Percentiles rank a stretch among this genome's conserved stretches.
Conservation (phyloP, 1,140 invertebrate species). For the Chrysoperla carnea region DNA sequence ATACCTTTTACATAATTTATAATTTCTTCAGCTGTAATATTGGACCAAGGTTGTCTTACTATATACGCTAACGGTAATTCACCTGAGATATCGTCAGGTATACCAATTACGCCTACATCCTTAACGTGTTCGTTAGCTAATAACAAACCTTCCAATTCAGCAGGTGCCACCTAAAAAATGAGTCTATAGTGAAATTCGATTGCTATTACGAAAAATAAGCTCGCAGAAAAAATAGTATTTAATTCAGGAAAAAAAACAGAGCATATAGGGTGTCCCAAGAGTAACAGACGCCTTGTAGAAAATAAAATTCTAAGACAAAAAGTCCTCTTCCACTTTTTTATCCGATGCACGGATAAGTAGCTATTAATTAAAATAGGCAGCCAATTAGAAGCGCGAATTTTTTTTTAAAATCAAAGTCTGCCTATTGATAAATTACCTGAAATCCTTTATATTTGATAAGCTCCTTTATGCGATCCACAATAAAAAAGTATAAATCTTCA, state of each 20-base stretch:
- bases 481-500: conserved; percentile 47
- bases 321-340: too few relatives aligned
- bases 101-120: conserved; percentile 55
- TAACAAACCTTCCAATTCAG: conserved; percentile 57
- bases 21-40: conserved; percentile 28
- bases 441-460: conserved; percentile 71
- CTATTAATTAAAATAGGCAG: too few relatives aligned
- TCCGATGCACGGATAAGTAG: too few relatives aligned
- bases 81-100: conserved; percentile 37
- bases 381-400: too few relatives aligned
- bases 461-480: conserved; percentile 76
- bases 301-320: too few relatives aligned
- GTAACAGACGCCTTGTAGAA: too few relatives aligned
- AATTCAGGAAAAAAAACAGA: too few relatives aligned
- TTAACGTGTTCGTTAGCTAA: conserved; percentile 39
- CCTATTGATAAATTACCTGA: conserved; percentile 33
- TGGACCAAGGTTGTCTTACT: conserved; percentile 25
- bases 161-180: conserved; percentile 41
- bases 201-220: too few relatives aligned
- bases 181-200: too few relatives aligned
- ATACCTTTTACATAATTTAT: conserved; percentile 27
- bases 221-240: too few relatives aligned
- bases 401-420: too few relatives aligned
- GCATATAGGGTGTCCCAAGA: too few relatives aligned
- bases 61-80: conserved; percentile 46